Base-by-base conservation (phyloP, 2,888 invertebrate species). In the Trichopria drosophilae region DNA sequence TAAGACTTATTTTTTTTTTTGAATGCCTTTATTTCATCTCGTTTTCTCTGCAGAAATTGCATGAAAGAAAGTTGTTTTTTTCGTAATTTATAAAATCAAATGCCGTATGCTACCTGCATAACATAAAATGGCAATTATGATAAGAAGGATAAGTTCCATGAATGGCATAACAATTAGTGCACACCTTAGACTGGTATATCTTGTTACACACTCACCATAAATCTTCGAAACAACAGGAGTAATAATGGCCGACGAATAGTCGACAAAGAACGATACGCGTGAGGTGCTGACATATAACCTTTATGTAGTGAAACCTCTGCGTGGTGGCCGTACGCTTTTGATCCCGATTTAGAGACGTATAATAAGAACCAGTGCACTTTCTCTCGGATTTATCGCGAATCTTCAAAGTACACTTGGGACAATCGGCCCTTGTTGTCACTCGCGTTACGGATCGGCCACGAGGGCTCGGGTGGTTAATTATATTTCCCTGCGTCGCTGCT, bases 381-480 rank as follows among this genome's bases (percentile, higher is more conserved):
- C 47, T 40, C 51, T 20, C 39, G 55, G 55, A 65, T 64, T 63
- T 61, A 64, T 63, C 56, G 58, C 52, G 49, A 37, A 57, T 58
- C 61, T 60, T 64, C 58, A 58, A 57, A 62, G 59, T 57, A 51
- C 43, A 34, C 29, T 44, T 55, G 39, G 47, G 53, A 61, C 60
- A 62, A 64, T 64, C 60, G 58, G 55, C 53, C 56, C 53, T 62
- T 62, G n/a, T n/a, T n/a, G 63, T 62, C 55, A 58, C 47, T 60
- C 51, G 50, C 54, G 50, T 55, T 39, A 54, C 54, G 59, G 56
- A 59, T 60, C 59, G 49, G 42, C 57, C 53, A 60, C 58, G 55
- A 51, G 54, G 47, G 45, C n/a, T n/a, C n/a, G n/a, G n/a, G n/a
- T n/a, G n/a, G n/a, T n/a, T n/a, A n/a, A n/a, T n/a, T n/a, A n/a